Evolutionary conservation across 2,797 vertebrate genomes (phyloP).

Genomic region (Synanceia verrucosa): DNA sequence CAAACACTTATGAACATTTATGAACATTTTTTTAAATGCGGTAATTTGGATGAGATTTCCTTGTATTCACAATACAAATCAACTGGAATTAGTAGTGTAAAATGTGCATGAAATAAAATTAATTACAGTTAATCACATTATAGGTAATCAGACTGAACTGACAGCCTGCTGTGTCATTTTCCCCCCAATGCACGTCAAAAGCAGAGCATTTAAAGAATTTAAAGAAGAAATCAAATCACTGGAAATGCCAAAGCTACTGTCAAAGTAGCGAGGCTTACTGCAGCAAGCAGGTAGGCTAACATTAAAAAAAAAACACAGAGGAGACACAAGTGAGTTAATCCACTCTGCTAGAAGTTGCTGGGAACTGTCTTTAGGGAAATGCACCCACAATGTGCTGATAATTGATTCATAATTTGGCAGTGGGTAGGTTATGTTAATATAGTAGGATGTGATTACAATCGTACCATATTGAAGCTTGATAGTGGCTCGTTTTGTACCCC

Average conservation of each 20-base stretch:
- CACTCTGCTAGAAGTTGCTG: conserved; percentile 33
- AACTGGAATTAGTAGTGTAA: not conserved
- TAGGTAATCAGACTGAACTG: not conserved
- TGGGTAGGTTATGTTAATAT: conserved; percentile 7
- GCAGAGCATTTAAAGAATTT: not conserved
- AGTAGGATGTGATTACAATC: not conserved
- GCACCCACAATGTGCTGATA: conserved; percentile 19
- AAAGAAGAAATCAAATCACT: not conserved
- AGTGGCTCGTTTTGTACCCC: not conserved
- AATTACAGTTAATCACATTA: not conserved
- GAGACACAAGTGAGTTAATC: conserved; percentile 19
- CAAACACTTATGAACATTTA: not conserved
- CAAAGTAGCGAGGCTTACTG: too few relatives aligned
- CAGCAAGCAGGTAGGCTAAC: not conserved
- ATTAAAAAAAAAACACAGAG: too few relatives aligned
- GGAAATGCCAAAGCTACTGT: not conserved
- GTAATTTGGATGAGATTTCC: not conserved
- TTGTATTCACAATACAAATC: not conserved
- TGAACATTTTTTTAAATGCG: not conserved
- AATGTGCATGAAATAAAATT: not conserved
- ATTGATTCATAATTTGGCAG: conserved; percentile 1
- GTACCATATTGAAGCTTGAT: not conserved
- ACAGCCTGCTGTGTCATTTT: not conserved
- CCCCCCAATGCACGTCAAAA: not conserved
- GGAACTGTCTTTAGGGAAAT: conserved; percentile 45